Evolutionary conservation across 53 echinoderm and acorn worm genomes (phyloP), one percentile per base, ranked within the genome.

Genomic region (Crossaster papposus): DNA sequence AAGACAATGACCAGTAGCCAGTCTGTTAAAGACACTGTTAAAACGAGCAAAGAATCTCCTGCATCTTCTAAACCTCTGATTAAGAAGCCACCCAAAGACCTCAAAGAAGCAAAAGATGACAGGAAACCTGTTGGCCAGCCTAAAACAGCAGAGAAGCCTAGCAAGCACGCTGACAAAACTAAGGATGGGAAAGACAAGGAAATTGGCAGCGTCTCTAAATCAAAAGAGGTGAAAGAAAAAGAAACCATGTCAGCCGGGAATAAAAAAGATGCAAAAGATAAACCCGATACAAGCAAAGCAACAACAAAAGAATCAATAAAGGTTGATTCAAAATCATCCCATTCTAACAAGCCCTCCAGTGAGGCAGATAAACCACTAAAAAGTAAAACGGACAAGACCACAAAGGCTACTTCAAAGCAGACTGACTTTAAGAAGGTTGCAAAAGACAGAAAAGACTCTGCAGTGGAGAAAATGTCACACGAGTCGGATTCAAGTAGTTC

Each of bases 221-320:
- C 86, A 14, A 92, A 92, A 52, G 82, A 65, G 35, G 54, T 31
- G 22, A 92, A 92, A 53, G 53, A 55, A 30, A 92, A 93, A 77
- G 93, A 92, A 15, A 28, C 79, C 54, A 24, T 52, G 6, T 28
- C 33, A 0, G 1, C 70, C 30, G 90, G 79, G 7, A 93, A 90
- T 62, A 64, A 24, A 14, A 91, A 88, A 88, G 89, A 87, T 11
- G 3, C 85, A 44, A 87, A 87, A 53, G 87, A 87, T 15, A 87
- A 77, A 17, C 34, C 20, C 11, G 87, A 87, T 14, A 58, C 87
- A 2, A 76, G 29, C 24, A 87, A 87, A 77, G 63, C 76, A 26
- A 11, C 87, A 75, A 14, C 62, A 24, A 87, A 76, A 58, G 87
- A 87, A 51, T 72, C 73, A 2, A 18, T 77, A 32, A 87, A 87